A percentile compares a stretch with the other conserved stretches of the same genome.
Evolutionary conservation across 2,888 invertebrate genomes (phyloP).

Genomic region (Orchestes rusci): DNA sequence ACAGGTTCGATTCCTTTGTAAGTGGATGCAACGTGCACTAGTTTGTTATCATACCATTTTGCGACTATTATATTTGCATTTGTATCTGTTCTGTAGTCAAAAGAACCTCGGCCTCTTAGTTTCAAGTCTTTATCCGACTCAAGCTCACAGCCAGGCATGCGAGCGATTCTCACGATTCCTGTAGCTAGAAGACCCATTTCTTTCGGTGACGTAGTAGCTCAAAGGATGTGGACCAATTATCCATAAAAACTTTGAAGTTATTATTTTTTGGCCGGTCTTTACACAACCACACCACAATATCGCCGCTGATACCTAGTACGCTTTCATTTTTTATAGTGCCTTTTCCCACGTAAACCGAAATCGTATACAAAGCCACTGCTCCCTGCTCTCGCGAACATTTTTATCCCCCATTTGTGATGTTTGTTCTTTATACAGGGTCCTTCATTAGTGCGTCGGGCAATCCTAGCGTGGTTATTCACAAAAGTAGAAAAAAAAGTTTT

Average conservation of each 20-base stretch:
- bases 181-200: conserved; percentile 4
- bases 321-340: conserved; percentile 1
- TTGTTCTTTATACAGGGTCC: no score
- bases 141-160: conserved; percentile 4
- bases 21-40: conserved; percentile 6
- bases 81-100: not conserved
- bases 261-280: conserved; percentile 1
- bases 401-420: conserved; percentile 3
- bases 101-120: conserved; percentile 2
- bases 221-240: conserved; percentile 3
- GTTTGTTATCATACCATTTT: conserved; percentile 6
- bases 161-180: conserved; percentile 1
- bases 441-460: no score
- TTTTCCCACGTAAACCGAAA: conserved; percentile 1
- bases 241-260: conserved; percentile 5
- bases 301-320: conserved; percentile 1
- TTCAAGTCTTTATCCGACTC: conserved; percentile 6
- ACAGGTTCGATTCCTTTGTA: conserved; percentile 6
- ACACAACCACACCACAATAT: conserved; percentile 3
- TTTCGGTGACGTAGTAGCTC: not conserved
- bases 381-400: not conserved
- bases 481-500: no score
- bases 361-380: not conserved
- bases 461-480: no score
- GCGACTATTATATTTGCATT: not conserved